Evolutionary conservation across 37 sponge, comb jelly and placozoan genomes (phyloP).

Genomic region (Halisarca cf. caerulea): DNA sequence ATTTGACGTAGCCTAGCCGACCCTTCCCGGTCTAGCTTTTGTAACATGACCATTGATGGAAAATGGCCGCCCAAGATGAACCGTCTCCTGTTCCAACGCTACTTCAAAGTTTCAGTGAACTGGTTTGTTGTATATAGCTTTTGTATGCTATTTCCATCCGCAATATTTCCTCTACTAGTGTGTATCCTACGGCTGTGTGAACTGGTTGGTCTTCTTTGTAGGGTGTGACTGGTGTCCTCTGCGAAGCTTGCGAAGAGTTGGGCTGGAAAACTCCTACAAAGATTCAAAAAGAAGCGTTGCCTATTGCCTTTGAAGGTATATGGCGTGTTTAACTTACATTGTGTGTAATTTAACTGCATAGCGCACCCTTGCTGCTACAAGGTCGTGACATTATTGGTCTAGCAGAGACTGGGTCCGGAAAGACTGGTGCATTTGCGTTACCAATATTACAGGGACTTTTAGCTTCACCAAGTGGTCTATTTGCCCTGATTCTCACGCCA

Average conservation of each 20-base stretch:
- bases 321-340: not conserved
- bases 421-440: constrained; percentile 95
- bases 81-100: constrained; percentile 90
- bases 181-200: no score
- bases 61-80: constrained; percentile 85
- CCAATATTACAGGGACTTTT: constrained; percentile 93
- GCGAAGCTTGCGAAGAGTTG: constrained; percentile 82
- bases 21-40: no score
- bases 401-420: constrained; percentile 98
- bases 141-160: no score
- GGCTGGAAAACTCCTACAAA: constrained; percentile 90
- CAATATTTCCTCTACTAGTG: no score
- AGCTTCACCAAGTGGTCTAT: constrained; percentile 84
- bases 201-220: no score
- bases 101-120: no score
- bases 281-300: constrained; percentile 91
- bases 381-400: constrained; percentile 95
- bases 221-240: constrained; percentile 91
- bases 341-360: not conserved
- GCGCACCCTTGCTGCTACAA: not conserved
- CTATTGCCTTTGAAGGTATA: constrained; percentile 85
- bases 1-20: no score
- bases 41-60: no score
- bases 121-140: no score
- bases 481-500: constrained; percentile 97